Evolutionary conservation across 2,888 invertebrate species (phyloP), one percentile per base, ranked within the genome.

Genomic region (Apotomis betuletana): DNA sequence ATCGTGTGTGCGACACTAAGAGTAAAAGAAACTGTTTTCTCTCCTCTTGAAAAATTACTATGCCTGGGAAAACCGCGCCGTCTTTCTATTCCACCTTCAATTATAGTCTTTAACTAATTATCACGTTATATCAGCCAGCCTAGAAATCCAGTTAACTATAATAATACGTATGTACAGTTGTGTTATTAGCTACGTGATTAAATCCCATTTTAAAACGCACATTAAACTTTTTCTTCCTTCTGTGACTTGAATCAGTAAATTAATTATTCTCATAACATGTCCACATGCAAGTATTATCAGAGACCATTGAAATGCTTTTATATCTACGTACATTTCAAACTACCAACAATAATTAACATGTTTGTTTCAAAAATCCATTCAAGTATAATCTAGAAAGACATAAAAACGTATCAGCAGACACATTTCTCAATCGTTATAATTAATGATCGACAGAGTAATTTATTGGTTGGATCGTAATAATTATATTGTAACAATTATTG

Each of bases 401-500:
- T 78, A 75, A 77, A 72, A 74, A 78, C 74, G 41, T 87, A 89
- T 88, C 87, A 73, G 63, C 75, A 81, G 84, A 86, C 84, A 75
- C 88, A 89, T 89, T 90, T 88, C 89, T 88, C 90, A 91, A 90
- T 89, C 88, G 88, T 72, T 77, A 83, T 86, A 88, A 90, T 90
- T 87, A 90, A 89, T 85, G 90, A 82, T 75, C 72, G 83, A 83
- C 83, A 77, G 78, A 77, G 84, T 89, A 87, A 92, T 90, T 90
- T 90, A 92, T 88, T 87, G 85, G 75, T 76, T 76, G 78, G 80
- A 84, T 85, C 85, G 87, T 88, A 88, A 90, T 91, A 90, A 92
- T 92, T 90, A 88, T 90, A 91, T 84, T 91, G 89, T 91, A 86
- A 90, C 89, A 90, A 89, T 91, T 84, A 92, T 89, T 88, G 89